Evolutionary conservation across 1,140 invertebrate genomes (phyloP), one percentile per base, ranked within the genome.

Genomic region (Drosophila willistoni): DNA sequence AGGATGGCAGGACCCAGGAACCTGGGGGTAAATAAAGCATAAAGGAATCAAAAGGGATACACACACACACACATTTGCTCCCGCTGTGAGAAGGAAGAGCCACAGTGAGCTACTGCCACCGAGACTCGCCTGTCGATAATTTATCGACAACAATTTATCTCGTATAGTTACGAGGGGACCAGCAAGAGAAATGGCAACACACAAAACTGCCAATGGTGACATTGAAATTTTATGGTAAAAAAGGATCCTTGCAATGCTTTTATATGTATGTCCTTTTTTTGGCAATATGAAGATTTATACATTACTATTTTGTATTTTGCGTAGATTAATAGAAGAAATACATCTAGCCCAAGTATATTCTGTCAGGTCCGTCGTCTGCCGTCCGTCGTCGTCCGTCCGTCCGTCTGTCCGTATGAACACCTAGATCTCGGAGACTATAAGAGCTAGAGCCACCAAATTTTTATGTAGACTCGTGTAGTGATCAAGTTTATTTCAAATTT

Each of bases 101-200:
- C 36, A 39, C 36, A 13, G 34, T 36, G 34, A 36, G 34, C 42
- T 44, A 44, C n/a, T 47, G 44, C 44, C 56, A 57, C 68, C 75
- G 56, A 81, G 63, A 73, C 47, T 41, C 61, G 59, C 77, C 83
- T 79, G 72, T 87, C 79, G 79, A 86, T 87, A 87, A 86, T 87
- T 86, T 86, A 86, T 86, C 67, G 82, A 87, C 83, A 69, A 67
- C 84, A 64, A 86, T 86, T 86, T 86, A 86, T 86, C 79, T 86
- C 72, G 83, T 73, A 86, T 83, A 86, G 82, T 82, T 71, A 61
- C 68, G 55, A 67, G 70, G 61, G 74, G 70, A 73, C 73, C 65
- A 76, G 14, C 44, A 73, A n/a, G 63, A 62, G 68, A 68, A 67
- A 59, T 22, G 41, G 29, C 73, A 60, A 70, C 7, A 12, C 44